These are phyloP conservation scores for Zootoca vivipara DNA, from an alignment of 2,113 vertebrate species.

Conservation along the genomic window DNA sequence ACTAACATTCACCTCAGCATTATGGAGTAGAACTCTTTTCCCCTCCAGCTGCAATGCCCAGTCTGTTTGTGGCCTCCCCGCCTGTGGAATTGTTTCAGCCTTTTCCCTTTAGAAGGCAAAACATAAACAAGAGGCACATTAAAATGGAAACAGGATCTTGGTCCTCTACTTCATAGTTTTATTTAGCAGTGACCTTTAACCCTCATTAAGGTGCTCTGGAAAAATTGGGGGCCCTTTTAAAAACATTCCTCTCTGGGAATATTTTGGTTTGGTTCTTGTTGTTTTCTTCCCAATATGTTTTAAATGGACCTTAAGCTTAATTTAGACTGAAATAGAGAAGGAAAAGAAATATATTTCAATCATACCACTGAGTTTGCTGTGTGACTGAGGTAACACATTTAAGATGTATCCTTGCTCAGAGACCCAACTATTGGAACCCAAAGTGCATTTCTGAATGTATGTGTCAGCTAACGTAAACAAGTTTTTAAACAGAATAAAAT, in stretches of 20 bases:
- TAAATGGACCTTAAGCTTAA: constrained; percentile 51
- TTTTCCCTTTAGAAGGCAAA: constrained; percentile 76
- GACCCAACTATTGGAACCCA: background rate
- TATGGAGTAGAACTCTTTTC: constrained; percentile 50
- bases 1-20: constrained; percentile 64
- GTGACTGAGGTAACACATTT: background rate
- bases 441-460: constrained; percentile 19
- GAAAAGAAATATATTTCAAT: background rate
- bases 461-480: background rate
- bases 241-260: constrained; percentile 71
- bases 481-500: constrained; percentile 17
- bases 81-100: constrained; percentile 78
- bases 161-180: constrained; percentile 78
- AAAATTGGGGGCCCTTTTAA: constrained; percentile 71
- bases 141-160: constrained; percentile 85
- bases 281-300: constrained; percentile 68
- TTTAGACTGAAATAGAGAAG: background rate
- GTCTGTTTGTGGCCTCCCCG: constrained; percentile 69
- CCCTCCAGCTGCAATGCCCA: constrained; percentile 72
- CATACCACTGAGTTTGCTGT: background rate
- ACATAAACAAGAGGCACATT: constrained; percentile 79
- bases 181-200: constrained; percentile 81
- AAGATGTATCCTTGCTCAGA: background rate
- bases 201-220: constrained; percentile 78
- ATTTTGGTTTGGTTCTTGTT: constrained; percentile 71